Evolutionary conservation across 2,797 vertebrate species (phyloP).

Genomic region (Bufotes viridis): DNA sequence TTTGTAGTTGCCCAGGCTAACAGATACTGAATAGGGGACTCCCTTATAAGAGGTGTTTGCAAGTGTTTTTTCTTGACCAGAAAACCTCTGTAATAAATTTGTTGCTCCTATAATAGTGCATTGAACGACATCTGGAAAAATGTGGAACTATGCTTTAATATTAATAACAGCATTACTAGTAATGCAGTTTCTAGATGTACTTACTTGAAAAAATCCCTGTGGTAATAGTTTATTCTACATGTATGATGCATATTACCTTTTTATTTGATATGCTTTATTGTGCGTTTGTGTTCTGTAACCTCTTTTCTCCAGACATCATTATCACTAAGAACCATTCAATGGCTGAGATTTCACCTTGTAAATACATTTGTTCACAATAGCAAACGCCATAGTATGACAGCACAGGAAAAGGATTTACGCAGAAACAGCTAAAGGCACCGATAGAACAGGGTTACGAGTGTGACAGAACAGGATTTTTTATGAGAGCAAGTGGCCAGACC

Average conservation of each 20-base stretch:
- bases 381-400: conserved; percentile 44
- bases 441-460: conserved; percentile 29
- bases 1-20: too few relatives aligned
- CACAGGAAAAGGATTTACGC: conserved; percentile 39
- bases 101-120: not conserved
- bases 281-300: not conserved
- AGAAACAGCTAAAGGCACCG: conserved; percentile 24
- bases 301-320: conserved; percentile 39
- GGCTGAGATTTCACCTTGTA: conserved; percentile 42
- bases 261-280: conserved; percentile 1
- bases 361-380: conserved; percentile 55
- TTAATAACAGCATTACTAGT: not conserved
- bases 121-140: not conserved
- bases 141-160: not conserved
- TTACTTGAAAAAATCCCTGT: not conserved
- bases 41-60: too few relatives aligned
- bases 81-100: not conserved
- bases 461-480: conserved; percentile 35
- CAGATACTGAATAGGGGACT: too few relatives aligned
- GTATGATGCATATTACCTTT: not conserved
- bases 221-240: not conserved
- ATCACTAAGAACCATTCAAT: conserved; percentile 41
- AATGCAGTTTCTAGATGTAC: not conserved
- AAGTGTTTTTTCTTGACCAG: too few relatives aligned
- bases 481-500: not conserved